Evolutionary conservation across 2,888 invertebrate species (phyloP).

Genomic region (Chymomyza amoena): DNA sequence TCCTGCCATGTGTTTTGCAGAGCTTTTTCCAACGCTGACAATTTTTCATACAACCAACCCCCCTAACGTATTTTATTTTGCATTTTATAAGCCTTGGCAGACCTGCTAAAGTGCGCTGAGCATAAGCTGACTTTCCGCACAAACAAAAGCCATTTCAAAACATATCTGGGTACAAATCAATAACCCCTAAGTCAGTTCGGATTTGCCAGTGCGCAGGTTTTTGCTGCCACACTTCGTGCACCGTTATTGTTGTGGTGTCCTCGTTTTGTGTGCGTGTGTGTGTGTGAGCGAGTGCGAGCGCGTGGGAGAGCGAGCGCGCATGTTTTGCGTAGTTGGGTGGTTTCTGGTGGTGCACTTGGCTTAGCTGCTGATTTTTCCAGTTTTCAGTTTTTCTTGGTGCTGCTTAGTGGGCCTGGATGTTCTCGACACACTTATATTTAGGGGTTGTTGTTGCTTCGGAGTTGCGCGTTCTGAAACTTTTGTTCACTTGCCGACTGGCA

Average conservation of each 20-base stretch:
- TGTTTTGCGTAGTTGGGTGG: slow-evolving; percentile 57
- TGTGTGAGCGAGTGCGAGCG: slow-evolving; percentile 9
- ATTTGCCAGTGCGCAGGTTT: slow-evolving; percentile 44
- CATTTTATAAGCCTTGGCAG: neutral
- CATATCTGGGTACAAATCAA: slow-evolving; percentile 40
- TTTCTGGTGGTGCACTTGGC: slow-evolving; percentile 58
- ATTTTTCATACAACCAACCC: neutral
- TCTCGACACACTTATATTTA: slow-evolving; percentile 48
- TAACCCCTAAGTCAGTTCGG: slow-evolving; percentile 36
- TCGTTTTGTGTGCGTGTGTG: slow-evolving; percentile 13
- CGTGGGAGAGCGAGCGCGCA: slow-evolving; percentile 35
- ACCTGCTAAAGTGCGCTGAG: neutral
- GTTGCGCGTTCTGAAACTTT: slow-evolving; percentile 55
- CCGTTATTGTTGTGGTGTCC: slow-evolving; percentile 34
- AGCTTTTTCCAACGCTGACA: neutral
- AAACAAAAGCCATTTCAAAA: neutral
- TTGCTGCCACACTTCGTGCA: slow-evolving; percentile 29
- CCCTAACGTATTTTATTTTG: neutral
- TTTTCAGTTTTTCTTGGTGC: slow-evolving; percentile 5
- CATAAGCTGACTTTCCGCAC: neutral
- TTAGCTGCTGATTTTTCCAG: slow-evolving; percentile 35
- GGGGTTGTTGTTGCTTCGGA: slow-evolving; percentile 68
- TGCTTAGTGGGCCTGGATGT: slow-evolving; percentile 5
- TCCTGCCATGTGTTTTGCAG: slow-evolving; percentile 13
- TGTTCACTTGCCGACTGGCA: slow-evolving; percentile 44